A percentile compares a stretch with the other conserved stretches of the same genome.
Conservation (phyloP, 2,113 vertebrate genomes). For the Cervus canadensis region DNA sequence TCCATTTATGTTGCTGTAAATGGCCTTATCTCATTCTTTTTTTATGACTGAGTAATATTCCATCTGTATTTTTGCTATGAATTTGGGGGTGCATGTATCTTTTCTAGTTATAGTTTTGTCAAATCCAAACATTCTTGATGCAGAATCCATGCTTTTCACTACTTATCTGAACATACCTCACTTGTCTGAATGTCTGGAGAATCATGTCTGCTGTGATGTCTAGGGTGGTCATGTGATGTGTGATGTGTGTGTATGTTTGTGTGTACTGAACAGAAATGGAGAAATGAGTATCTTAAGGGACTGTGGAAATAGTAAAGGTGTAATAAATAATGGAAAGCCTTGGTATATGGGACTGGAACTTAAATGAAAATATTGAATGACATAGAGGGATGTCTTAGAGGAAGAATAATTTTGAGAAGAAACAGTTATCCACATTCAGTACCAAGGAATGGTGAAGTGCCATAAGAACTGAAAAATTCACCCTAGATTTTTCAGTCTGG, state of each 20-base stretch:
- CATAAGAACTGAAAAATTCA: neutral
- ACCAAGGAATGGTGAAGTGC: neutral
- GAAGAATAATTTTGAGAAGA: neutral
- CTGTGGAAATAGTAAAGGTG: neutral
- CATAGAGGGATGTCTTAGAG: neutral
- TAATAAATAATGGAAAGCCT: neutral
- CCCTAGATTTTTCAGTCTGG: neutral
- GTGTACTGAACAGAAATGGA: too few relatives aligned
- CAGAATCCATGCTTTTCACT: neutral
- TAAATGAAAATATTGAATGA: neutral
- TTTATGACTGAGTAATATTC: neutral
- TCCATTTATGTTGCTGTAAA: neutral
- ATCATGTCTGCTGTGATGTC: neutral
- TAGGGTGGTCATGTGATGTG: accelerated
- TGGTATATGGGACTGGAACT: neutral
- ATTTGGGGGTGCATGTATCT: accelerated
- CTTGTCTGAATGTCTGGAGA: neutral
- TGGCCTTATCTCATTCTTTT: neutral
- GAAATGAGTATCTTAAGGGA: neutral
- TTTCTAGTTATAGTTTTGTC: neutral
- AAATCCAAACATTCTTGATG: neutral
- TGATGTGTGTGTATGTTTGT: neutral
- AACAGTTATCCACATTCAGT: neutral
- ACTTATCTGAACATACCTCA: neutral
- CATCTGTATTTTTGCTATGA: neutral